Evolutionary conservation across 2,797 vertebrate genomes (phyloP), one percentile per base, ranked within the genome.

Genomic region (Sebastes reedi): DNA sequence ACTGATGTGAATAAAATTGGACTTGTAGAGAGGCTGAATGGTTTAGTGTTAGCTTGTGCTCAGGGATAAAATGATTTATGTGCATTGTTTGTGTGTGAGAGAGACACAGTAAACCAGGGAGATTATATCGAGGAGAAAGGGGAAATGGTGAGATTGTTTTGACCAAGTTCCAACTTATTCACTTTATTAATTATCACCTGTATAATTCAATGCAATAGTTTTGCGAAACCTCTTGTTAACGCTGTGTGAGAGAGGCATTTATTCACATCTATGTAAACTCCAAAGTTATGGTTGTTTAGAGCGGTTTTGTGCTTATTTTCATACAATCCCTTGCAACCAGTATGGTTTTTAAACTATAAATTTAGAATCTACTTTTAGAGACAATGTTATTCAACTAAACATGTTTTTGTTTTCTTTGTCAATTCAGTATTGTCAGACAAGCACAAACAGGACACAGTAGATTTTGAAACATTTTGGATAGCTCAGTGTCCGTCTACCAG

Each of bases 1-100:
- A 20, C 39, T 88, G 81, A 89, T 77, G 72, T 77, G 81, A 86
- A 86, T 79, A 79, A 75, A 74, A 87, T 4, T 75, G 68, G 78
- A 72, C 79, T 82, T 84, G 61, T 52, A 74, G 69, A 83, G 58
- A 81, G 81, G 79, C 75, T 80, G 86, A 79, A 76, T 70, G 82
- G 68, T 71, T 84, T 60, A 60, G 70, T 68, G 71, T 79, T 79
- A 79, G 80, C 81, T 85, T 80, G 66, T 81, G 60, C 62, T 82
- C 39, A 39, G 67, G 79, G 75, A 79, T 85, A 77, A 84, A 84
- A 71, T 71, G 62, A 76, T 81, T 80, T 69, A 56, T 80, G 78
- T 46, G 68, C 68, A 73, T 54, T 81, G 16, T 75, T 34, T 80
- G 56, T 69, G 58, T 68, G 77, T 59, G 60, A 58, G 52, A 68